Evolutionary conservation across 2,113 vertebrate genomes (phyloP), one percentile per base, ranked within the genome.

Genomic region (Dasypus novemcinctus): DNA sequence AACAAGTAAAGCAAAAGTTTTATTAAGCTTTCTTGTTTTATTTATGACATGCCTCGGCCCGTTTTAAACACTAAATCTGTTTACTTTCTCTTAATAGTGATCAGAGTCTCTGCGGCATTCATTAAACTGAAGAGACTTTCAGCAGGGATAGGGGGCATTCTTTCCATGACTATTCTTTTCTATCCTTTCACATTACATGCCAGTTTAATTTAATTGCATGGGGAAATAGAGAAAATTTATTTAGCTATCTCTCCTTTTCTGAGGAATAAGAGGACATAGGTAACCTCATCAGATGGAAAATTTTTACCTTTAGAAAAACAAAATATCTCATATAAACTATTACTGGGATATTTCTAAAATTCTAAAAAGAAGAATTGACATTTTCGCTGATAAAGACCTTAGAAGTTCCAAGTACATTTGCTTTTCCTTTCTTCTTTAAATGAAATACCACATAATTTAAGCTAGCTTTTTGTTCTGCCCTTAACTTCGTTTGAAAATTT

Each of bases 401-500:
- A 23, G 31, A 23, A 78, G 64, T n/a, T 29, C 69, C 86, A 78
- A 21, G 49, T 29, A 72, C 7, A 17, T 27, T 43, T n/a, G 54
- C 12, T 74, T 78, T 49, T 79, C 59, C 52, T 68, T 83, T 78
- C 68, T 69, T 43, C 66, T 87, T 80, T 36, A 76, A 64, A 46
- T 29, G 72, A 91, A 83, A 72, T 3, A 66, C 20, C 49, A 38
- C 6, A 54, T 54, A 13, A 54, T 46, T 74, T 29, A 76, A 29
- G 68, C 36, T 79, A 80, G 17, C 33, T 1, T 59, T 23, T 4
- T 18, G 25, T 29, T 84, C 54, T 33, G 43, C 78, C 20, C 38
- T 71, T 59, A 71, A 75, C n/a, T n/a, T 90, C 76, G 81, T 80
- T 41, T 94, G 74, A 38, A 91, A 82, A 64, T 78, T 83, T 87